Conservation (phyloP, 2,113 vertebrate species). For the Channa maculata region DNA sequence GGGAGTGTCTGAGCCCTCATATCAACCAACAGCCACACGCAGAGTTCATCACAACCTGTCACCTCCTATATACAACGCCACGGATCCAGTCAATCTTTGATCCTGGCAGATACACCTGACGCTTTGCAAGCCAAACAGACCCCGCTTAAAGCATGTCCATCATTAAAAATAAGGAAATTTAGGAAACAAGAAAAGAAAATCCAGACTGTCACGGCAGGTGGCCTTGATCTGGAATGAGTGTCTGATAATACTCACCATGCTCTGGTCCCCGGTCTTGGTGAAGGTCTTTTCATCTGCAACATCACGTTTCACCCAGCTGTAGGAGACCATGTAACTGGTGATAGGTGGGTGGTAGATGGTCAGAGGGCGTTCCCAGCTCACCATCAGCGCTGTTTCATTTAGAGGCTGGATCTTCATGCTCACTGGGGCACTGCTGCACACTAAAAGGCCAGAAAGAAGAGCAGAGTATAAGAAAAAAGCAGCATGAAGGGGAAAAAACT, state of each 20-base stretch:
- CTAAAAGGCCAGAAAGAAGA: conserved; percentile 67
- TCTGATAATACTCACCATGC: conserved; percentile 86
- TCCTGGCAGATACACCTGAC: conserved; percentile 49
- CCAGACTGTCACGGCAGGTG: background rate
- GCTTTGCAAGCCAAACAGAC: conserved; percentile 39
- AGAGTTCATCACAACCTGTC: conserved; percentile 70
- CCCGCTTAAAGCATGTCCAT: conserved; percentile 14
- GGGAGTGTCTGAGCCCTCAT: conserved; percentile 52
- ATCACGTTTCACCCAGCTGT: conserved; percentile 97
- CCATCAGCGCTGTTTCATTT: conserved; percentile 91
- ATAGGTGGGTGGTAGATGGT: conserved; percentile 95
- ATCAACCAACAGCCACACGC: conserved; percentile 62
- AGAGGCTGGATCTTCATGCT: conserved; percentile 96
- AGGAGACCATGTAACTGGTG: conserved; percentile 96
- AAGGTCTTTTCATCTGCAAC: conserved; percentile 95
- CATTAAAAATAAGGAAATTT: conserved; percentile 1
- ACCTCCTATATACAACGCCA: conserved; percentile 50
- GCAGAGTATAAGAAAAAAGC: background rate
- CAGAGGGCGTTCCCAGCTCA: conserved; percentile 94
- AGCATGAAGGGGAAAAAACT: conserved; percentile 1
- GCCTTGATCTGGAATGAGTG: background rate
- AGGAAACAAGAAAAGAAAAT: background rate
- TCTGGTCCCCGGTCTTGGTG: conserved; percentile 94
- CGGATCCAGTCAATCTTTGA: conserved; percentile 53
- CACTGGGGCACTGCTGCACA: conserved; percentile 95